Conservation (phyloP, 2,797 vertebrate genomes). For the Pelodytes ibericus region DNA sequence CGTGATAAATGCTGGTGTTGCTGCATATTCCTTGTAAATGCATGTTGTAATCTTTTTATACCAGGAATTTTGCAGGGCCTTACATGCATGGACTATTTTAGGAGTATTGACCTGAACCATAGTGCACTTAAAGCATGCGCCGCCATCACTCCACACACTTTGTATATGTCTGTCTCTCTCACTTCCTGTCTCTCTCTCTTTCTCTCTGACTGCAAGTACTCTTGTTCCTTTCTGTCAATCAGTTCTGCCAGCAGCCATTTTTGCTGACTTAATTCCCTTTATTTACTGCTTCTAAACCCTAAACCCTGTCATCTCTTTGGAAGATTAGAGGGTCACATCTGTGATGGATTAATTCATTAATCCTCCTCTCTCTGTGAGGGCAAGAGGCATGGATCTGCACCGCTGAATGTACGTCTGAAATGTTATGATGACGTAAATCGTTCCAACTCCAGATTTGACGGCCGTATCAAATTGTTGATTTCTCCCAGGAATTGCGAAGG, state of each 20-base stretch:
- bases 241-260: constrained; percentile 7
- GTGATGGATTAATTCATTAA: constrained; percentile 42
- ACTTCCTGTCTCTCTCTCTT: not conserved
- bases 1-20: too few relatives aligned
- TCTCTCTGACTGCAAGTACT: not conserved
- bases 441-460: not conserved
- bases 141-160: not conserved
- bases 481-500: too few relatives aligned
- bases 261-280: constrained; percentile 26
- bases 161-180: not conserved
- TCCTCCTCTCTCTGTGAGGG: constrained; percentile 34
- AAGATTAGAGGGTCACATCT: constrained; percentile 45
- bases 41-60: too few relatives aligned
- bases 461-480: too few relatives aligned
- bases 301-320: constrained; percentile 21
- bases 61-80: too few relatives aligned
- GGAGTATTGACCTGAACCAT: too few relatives aligned
- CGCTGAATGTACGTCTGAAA: constrained; percentile 3
- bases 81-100: too few relatives aligned
- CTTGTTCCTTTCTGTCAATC: not conserved
- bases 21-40: too few relatives aligned
- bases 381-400: constrained; percentile 7
- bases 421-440: constrained; percentile 14
- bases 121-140: too few relatives aligned
- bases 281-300: constrained; percentile 25